Evolutionary conservation across 2,797 vertebrate species (phyloP), one percentile per base, ranked within the genome.

Genomic region (Dipus sagitta): DNA sequence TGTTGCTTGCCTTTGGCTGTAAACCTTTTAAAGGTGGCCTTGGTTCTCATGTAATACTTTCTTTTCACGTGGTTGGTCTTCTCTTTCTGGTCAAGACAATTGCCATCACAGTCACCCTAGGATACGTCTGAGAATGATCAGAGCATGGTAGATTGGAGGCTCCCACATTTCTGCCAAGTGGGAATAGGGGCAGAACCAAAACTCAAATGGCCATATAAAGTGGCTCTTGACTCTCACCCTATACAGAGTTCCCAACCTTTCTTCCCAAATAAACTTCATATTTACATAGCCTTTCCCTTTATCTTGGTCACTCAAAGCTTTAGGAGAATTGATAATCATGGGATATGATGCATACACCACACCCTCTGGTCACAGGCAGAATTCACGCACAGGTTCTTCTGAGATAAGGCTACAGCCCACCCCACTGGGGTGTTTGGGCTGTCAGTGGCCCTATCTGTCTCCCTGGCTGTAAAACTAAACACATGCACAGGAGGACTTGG

Each of bases 281-380:
- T 97, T 97, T 97, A 96, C 95, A 79, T 64, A 95, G 90, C 75
- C 81, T 97, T 95, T 93, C 95, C 97, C 95, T 98, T 98, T 96
- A 97, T 98, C 96, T 95, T 96, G 95, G 96, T 94, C 96, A 98
- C 97, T 98, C 97, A 97, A 97, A 97, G 96, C 97, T 98, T 97
- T 96, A 98, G 96, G 97, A 98, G 86, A 80, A 96, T 97, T 97
- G 94, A 97, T 98, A 98, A 97, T 80, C 93, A 90, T 92, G 94
- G 95, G 96, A 83, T 92, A 76, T 92, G 97, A 94, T 97, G 95
- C 97, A 97, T 97, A 97, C 98, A 98, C 98, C 97, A 97, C 95
- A 88, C 90, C 88, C 94, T 75, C 64, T 83, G 93, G 95, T 94
- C 93, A 91, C 86, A 96, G 96, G 96, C 97, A 96, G 96, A 97